Base-by-base conservation (phyloP, 2,113 vertebrate genomes). In the Anser cygnoides region DNA sequence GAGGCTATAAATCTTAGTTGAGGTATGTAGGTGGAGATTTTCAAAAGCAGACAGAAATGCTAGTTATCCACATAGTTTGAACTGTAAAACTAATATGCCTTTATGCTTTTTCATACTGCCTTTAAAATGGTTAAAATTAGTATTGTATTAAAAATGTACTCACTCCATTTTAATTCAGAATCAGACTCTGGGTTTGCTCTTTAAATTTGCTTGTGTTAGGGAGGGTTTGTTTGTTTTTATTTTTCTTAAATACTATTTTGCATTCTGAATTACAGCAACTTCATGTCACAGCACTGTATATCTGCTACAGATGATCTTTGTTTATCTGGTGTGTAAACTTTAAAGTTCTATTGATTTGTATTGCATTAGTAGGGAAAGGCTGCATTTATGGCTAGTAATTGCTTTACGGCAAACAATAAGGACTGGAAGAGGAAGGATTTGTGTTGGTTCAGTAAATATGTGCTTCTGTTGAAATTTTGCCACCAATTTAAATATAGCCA, bases 1-100 rank as follows among this genome's bases (percentile, higher is more conserved):
- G 75, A 89, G 57, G 57, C 74, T 46, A 57, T 65, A 65, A 91
- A 79, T 89, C 74, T 44, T 43, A 70, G 33, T 37, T 84, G 92
- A 89, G 92, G 74, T 82, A 88, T 81, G 90, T 76, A 70, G 80
- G 88, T 57, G 85, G 87, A 95, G 91, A 20, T 63, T 89, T 91
- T 68, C 25, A 84, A 61, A 85, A 67, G 63, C 31, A 43, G 28
- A 46, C 58, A 89, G 84, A 94, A 94, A 93, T 91, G 84, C 6
- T 29, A 33, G 20, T 31, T 87, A 87, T 89, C 78, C 33, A 59
- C 35, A 33, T 22, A 58, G 77, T 87, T 92, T 73, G 44, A 39
- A 61, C 26, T 37, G 9, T 44, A 75, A 85, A 73, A n/a, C 11
- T 81, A 7, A 0, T 16, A 3, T 5, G 20, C 28, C 49, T 82